These are phyloP conservation scores for Hybos culiciformis DNA, from an alignment of 2,888 invertebrate species.

Conservation along the genomic window DNA sequence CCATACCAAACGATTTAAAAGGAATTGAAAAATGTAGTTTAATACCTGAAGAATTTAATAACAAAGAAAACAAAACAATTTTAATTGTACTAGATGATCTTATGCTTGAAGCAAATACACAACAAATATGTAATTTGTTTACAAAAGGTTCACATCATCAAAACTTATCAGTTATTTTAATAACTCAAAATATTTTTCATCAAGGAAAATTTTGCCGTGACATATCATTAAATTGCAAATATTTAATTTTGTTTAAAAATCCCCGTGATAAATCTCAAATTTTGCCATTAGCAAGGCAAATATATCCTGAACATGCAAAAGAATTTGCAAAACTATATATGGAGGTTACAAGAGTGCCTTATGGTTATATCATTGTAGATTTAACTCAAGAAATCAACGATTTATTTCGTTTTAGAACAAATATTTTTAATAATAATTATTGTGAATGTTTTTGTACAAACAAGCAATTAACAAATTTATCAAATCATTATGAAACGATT, in stretches of 20 bases:
- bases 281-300: constrained; percentile 3
- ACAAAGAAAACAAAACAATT: background rate
- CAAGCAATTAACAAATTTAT: background rate
- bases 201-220: constrained; percentile 5
- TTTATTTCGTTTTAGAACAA: constrained; percentile 4
- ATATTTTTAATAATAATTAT: constrained; percentile 8
- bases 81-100: constrained; percentile 5
- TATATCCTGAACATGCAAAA: constrained; percentile 6
- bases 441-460: background rate
- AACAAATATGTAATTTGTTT: constrained; percentile 4
- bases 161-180: constrained; percentile 2
- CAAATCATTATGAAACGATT: background rate
- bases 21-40: background rate
- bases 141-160: constrained; percentile 4
- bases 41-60: constrained; percentile 1
- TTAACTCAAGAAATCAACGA: constrained; percentile 4
- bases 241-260: constrained; percentile 6
- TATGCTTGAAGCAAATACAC: constrained; percentile 3
- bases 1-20: constrained; percentile 1
- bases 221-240: constrained; percentile 8
- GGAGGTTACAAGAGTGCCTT: constrained; percentile 1
- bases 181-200: constrained; percentile 6
- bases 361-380: constrained; percentile 6
- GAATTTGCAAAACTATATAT: constrained; percentile 7
- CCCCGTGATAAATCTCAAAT: constrained; percentile 8